These are phyloP conservation scores for Porphyrio hochstetteri DNA, from an alignment of 2,113 vertebrate genomes.

Conservation along the genomic window DNA sequence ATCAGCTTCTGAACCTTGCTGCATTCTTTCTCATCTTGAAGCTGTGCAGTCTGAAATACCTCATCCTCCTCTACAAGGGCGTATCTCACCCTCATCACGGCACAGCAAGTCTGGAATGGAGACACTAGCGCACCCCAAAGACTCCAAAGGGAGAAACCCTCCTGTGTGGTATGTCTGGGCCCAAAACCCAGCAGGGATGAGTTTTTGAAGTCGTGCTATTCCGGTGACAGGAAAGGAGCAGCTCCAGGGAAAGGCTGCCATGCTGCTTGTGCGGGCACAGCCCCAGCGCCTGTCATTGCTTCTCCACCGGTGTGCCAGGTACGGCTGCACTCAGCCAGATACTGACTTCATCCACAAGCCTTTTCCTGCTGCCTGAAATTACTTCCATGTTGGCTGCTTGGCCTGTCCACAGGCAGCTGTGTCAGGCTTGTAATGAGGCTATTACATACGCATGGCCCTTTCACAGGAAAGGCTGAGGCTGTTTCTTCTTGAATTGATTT, in stretches of 20 bases:
- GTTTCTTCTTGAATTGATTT: background rate
- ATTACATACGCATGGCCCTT: background rate
- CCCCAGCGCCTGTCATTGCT: background rate
- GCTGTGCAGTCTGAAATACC: background rate
- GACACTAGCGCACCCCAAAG: background rate
- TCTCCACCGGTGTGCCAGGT: background rate
- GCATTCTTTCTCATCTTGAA: background rate
- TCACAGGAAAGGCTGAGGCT: background rate
- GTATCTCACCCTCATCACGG: background rate
- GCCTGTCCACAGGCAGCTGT: background rate
- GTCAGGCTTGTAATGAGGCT: background rate
- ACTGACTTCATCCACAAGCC: background rate
- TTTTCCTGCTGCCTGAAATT: conserved; percentile 31
- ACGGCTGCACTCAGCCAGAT: background rate
- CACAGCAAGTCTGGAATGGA: background rate
- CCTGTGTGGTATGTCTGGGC: background rate
- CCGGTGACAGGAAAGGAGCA: background rate
- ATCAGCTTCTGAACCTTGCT: background rate
- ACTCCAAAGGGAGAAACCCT: background rate
- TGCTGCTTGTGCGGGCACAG: background rate
- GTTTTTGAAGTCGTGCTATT: background rate
- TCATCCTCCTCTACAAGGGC: background rate
- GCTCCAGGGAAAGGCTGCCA: background rate
- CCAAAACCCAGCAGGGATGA: background rate
- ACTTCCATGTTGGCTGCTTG: conserved; percentile 8